Evolutionary conservation across 2,113 vertebrate genomes (phyloP).

Genomic region (Collichthys lucidus): DNA sequence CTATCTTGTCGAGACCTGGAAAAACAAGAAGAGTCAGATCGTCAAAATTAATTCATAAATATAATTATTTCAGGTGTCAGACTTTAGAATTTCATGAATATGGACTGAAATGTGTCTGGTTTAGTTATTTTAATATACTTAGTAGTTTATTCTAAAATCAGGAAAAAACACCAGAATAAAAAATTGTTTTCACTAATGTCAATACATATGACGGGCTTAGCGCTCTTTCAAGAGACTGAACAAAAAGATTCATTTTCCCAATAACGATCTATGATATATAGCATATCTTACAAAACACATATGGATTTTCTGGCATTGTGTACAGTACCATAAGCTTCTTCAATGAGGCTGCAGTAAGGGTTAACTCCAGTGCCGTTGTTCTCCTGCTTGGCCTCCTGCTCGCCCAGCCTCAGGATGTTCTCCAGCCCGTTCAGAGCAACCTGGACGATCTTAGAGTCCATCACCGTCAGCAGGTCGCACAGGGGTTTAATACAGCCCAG

Average conservation of each 20-base stretch:
- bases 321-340: conserved; percentile 94
- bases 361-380: conserved; percentile 89
- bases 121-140: too few relatives aligned
- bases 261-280: neutral
- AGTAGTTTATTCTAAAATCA: neutral
- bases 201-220: too few relatives aligned
- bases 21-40: neutral
- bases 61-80: neutral
- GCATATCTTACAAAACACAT: too few relatives aligned
- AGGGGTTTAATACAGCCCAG: conserved; percentile 96
- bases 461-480: conserved; percentile 96
- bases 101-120: neutral
- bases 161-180: neutral
- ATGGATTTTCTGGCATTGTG: too few relatives aligned
- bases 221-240: neutral
- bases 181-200: too few relatives aligned
- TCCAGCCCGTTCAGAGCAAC: conserved; percentile 96
- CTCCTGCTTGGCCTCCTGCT: conserved; percentile 94
- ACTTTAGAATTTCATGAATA: neutral
- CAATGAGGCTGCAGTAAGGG: conserved; percentile 96
- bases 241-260: neutral
- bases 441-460: conserved; percentile 99
- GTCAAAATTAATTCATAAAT: too few relatives aligned
- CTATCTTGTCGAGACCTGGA: conserved; percentile 96
- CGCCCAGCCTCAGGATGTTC: conserved; percentile 95